Conservation (phyloP, 1,140 invertebrate species). For the Drosophila parabipectinata region DNA sequence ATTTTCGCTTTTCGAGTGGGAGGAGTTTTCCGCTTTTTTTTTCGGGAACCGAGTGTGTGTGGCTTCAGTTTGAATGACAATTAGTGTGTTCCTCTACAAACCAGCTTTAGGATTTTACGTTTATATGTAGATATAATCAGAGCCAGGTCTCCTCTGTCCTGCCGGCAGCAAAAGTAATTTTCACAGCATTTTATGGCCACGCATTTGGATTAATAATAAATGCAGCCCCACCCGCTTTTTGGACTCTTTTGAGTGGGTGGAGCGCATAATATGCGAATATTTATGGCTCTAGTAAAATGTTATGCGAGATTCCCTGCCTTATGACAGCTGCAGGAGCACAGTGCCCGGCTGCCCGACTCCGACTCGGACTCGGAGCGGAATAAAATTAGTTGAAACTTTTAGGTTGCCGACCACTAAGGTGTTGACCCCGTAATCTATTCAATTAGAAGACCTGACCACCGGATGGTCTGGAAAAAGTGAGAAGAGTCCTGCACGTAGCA, state of each 20-base stretch:
- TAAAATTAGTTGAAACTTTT: conserved; percentile 35
- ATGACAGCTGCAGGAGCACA: conserved; percentile 19
- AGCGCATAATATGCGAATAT: conserved; percentile 49
- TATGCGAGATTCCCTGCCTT: conserved; percentile 33
- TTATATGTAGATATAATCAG: neutral
- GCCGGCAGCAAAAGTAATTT: conserved; percentile 41
- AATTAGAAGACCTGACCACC: conserved; percentile 49
- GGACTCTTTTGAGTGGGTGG: conserved; percentile 6
- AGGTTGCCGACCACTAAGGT: conserved; percentile 43
- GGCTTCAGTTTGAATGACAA: conserved; percentile 7
- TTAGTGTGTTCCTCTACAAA: conserved; percentile 1
- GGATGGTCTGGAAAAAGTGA: conserved; percentile 33
- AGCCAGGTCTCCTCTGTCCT: conserved; percentile 14
- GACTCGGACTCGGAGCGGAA: neutral
- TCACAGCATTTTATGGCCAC: conserved; percentile 51
- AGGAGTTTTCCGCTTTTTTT: conserved; percentile 5
- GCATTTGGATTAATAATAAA: conserved; percentile 74
- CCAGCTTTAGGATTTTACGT: conserved; percentile 24
- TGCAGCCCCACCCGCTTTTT: conserved; percentile 16
- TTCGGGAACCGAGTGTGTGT: neutral
- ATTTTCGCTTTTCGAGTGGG: conserved; percentile 29
- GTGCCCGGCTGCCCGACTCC: neutral
- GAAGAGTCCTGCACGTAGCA: conserved; percentile 50
- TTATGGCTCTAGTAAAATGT: conserved; percentile 62
- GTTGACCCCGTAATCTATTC: conserved; percentile 54